Base-by-base conservation (phyloP, 1,140 invertebrate species). In the Ridgeia piscesae region DNA sequence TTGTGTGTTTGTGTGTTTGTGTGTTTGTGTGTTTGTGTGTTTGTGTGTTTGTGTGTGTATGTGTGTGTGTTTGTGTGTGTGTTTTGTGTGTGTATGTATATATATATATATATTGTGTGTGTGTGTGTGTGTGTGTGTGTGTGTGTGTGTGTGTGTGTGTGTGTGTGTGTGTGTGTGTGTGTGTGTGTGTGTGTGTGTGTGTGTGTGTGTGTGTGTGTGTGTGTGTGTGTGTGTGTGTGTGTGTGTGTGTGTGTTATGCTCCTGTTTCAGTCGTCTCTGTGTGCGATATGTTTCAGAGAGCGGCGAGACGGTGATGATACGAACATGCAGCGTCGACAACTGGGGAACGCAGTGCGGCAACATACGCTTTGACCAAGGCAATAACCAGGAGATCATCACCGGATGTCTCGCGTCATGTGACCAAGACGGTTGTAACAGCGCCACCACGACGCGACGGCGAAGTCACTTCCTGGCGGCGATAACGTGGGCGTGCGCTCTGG, bases 331-430 rank as follows among this genome's bases (percentile, higher is more conserved):
- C 34, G 91, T 94, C 88, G 89, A 92, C 17, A 93, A 95, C 93
- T 95, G 94, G 94, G 94, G 94, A 21, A 93, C 94, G 48, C 94
- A 95, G 92, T 95, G 94, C 92, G 94, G 94, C 0, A 94, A 94
- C 92, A 94, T 95, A 91, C 91, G 93, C 34, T 94, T 94, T 92
- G 48, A 93, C 58, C 93, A 93, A 33, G 93, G 91, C 9, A 91
- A 89, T 0, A 89, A 92, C 8, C 88, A 93, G 35, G 92, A 92
- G 77, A 35, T 31, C 33, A 90, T 92, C 92, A 91, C 92, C n/a
- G 94, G 94, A n/a, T 94, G 94, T 92, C 92, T 94, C 48, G 93
- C 92, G 50, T 88, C 94, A 35, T 94, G 94, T 91, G 93, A 94
- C 92, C 91, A 92, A 17, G 94, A 94, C 93, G 94, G 94, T 21